These are phyloP conservation scores for Clostera curtula DNA, from an alignment of 2,888 invertebrate genomes.

Conservation along the genomic window DNA sequence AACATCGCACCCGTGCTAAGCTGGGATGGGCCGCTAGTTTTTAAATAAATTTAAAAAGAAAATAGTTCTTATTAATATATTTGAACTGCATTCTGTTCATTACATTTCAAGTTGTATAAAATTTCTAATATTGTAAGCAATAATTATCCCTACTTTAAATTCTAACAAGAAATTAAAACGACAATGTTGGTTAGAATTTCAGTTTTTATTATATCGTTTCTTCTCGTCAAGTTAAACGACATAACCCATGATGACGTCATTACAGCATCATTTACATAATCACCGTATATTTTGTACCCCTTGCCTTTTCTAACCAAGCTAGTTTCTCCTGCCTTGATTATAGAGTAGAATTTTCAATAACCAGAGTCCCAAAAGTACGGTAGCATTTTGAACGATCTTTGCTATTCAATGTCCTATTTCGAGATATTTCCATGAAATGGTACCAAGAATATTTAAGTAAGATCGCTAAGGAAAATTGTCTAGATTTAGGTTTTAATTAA, in stretches of 20 bases:
- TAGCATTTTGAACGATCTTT: slow-evolving; percentile 23
- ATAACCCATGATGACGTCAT: slow-evolving; percentile 54
- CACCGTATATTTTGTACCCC: slow-evolving; percentile 29
- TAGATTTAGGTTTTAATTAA: slow-evolving; percentile 16
- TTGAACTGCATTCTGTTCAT: too few relatives aligned
- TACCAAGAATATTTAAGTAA: slow-evolving; percentile 22
- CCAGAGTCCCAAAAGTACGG: slow-evolving; percentile 19
- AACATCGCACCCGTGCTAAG: too few relatives aligned
- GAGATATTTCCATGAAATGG: slow-evolving; percentile 41
- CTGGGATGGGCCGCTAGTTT: too few relatives aligned
- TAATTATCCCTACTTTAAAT: too few relatives aligned
- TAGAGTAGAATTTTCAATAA: slow-evolving; percentile 18
- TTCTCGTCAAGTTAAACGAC: slow-evolving; percentile 46
- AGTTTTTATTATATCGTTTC: slow-evolving; percentile 46
- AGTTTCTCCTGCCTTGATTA: slow-evolving; percentile 12
- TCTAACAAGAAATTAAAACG: too few relatives aligned
- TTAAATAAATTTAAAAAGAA: too few relatives aligned
- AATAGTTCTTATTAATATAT: too few relatives aligned
- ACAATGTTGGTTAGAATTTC: too few relatives aligned
- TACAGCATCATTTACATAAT: slow-evolving; percentile 59
- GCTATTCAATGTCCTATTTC: slow-evolving; percentile 34
- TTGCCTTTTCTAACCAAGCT: slow-evolving; percentile 17
- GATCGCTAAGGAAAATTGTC: slow-evolving; percentile 11
- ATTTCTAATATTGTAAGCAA: too few relatives aligned
- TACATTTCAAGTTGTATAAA: too few relatives aligned